Conservation (phyloP, 2,113 vertebrate genomes). For the Chunga burmeisteri region DNA sequence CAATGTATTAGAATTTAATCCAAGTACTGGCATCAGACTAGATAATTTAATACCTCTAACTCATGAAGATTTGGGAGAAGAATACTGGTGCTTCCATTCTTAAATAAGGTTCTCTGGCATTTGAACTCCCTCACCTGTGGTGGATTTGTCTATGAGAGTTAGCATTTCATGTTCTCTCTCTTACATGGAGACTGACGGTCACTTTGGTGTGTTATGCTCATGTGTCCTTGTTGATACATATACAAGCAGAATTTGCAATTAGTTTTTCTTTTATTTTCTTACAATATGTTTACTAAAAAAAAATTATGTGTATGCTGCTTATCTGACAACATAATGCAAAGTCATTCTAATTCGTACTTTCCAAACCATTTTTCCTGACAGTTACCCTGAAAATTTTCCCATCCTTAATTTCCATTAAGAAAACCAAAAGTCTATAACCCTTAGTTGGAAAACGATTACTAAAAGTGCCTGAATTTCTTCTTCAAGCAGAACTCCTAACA, state of each 20-base stretch:
- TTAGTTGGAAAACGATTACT: neutral
- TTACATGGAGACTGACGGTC: neutral
- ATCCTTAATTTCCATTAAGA: neutral
- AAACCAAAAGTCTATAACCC: neutral
- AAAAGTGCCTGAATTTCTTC: neutral
- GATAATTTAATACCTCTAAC: neutral
- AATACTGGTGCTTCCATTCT: neutral
- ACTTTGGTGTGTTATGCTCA: neutral
- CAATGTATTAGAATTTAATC: neutral
- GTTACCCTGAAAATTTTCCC: neutral
- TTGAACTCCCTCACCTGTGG: neutral
- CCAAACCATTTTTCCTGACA: neutral
- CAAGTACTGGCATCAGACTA: neutral
- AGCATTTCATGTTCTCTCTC: neutral
- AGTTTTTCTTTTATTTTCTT: conserved; percentile 17
- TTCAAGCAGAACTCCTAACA: neutral
- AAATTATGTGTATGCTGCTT: neutral
- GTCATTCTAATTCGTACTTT: neutral
- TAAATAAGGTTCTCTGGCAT: neutral
- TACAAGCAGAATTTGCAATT: neutral
- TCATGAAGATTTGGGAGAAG: neutral
- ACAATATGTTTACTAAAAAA: neutral
- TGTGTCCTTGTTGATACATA: neutral
- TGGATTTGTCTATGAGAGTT: neutral
- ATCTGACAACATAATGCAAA: neutral